These are phyloP conservation scores for Neoitamus cyanurus DNA, from an alignment of 2,888 invertebrate genomes.

Conservation along the genomic window DNA sequence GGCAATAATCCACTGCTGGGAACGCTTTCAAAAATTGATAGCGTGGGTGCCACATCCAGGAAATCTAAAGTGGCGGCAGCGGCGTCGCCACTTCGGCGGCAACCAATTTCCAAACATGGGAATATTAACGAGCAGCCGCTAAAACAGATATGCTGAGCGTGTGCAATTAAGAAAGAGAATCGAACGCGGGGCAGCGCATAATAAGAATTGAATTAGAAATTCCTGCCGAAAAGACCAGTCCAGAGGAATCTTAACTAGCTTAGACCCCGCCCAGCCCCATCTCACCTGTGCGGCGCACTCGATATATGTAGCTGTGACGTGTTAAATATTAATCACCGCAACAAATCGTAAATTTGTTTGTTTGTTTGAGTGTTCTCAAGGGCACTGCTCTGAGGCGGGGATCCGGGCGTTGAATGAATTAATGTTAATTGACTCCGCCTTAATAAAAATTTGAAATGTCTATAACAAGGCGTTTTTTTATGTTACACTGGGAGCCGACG, in stretches of 20 bases:
- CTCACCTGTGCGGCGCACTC: neutral
- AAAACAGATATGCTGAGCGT: neutral
- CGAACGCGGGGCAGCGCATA: neutral
- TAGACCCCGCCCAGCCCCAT: neutral
- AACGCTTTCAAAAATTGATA: neutral
- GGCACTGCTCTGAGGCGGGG: neutral
- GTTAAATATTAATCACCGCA: constrained; percentile 39
- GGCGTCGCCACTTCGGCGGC: neutral
- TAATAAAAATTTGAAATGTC: neutral
- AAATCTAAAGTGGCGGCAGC: neutral
- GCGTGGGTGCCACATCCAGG: constrained; percentile 6
- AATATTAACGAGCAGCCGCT: neutral
- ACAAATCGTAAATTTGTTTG: constrained; percentile 23
- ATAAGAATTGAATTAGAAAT: constrained; percentile 21
- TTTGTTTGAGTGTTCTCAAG: neutral
- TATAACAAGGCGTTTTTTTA: neutral
- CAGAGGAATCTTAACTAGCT: neutral
- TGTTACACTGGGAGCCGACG: too few species aligned
- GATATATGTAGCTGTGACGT: neutral
- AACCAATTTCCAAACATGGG: neutral
- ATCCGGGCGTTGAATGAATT: neutral
- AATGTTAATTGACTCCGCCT: constrained; percentile 2
- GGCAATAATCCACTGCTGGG: neutral
- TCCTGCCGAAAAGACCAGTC: neutral
- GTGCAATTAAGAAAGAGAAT: neutral